These are phyloP conservation scores for Zygaena filipendulae DNA, from an alignment of 2,888 invertebrate species.

Conservation along the genomic window DNA sequence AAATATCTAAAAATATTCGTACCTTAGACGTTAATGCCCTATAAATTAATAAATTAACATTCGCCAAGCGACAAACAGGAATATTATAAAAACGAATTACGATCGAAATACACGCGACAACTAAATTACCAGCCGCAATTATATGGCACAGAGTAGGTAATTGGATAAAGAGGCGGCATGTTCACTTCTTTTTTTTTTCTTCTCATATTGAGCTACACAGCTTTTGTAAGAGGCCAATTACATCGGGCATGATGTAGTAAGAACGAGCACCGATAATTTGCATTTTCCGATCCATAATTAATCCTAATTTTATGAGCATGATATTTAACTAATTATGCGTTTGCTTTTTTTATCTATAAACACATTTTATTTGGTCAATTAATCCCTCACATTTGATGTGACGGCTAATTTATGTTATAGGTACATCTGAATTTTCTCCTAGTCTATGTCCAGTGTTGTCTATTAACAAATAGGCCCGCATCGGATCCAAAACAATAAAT, in stretches of 20 bases:
- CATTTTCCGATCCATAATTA: background rate
- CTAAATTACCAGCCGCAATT: conserved; percentile 31
- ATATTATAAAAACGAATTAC: conserved; percentile 24
- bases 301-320: background rate
- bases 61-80: conserved; percentile 17
- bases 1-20: too few species aligned
- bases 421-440: too few species aligned
- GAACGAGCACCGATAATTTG: background rate
- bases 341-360: too few species aligned
- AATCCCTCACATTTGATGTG: too few species aligned
- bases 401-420: too few species aligned
- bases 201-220: too few species aligned
- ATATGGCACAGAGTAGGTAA: conserved; percentile 24
- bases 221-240: background rate
- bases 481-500: too few species aligned
- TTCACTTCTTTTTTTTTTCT: background rate
- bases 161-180: conserved; percentile 26
- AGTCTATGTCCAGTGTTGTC: too few species aligned
- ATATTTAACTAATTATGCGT: background rate
- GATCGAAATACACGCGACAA: conserved; percentile 31
- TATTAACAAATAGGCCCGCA: too few species aligned
- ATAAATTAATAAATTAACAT: too few species aligned
- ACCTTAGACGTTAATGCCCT: too few species aligned
- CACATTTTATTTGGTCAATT: too few species aligned
- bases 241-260: background rate